phyloP scores from a whole-genome alignment of 2,797 vertebrate genomes.

The Glossophaga mutica region DNA sequence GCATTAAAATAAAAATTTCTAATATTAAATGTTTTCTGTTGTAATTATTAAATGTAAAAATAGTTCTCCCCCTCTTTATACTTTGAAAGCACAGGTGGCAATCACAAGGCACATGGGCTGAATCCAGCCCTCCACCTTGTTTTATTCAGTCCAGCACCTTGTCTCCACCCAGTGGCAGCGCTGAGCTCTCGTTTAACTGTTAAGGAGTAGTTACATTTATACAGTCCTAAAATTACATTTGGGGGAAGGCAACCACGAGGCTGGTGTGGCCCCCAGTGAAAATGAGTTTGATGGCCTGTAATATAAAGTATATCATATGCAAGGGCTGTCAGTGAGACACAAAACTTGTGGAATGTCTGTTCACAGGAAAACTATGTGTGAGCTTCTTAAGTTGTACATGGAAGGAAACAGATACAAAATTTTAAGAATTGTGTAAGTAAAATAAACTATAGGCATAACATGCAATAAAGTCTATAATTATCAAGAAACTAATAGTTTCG shows the following conservation, averaged over 20 bases:
- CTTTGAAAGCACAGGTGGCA: not conserved
- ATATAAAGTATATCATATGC: not conserved
- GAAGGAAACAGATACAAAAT: conserved; percentile 76
- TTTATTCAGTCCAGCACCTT: too few species aligned
- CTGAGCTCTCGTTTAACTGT: too few species aligned
- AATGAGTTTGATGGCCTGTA: too few species aligned
- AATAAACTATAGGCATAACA: conserved; percentile 81
- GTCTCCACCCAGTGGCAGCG: too few species aligned
- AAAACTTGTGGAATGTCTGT: conserved; percentile 4
- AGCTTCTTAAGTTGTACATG: conserved; percentile 69
- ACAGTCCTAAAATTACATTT: too few species aligned
- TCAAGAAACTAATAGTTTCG: conserved; percentile 83
- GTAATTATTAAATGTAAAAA: conserved; percentile 39
- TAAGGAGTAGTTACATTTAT: too few species aligned
- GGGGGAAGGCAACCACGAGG: too few species aligned
- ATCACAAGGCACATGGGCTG: too few species aligned
- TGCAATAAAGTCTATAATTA: conserved; percentile 78
- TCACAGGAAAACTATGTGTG: conserved; percentile 29
- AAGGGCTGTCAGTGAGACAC: conserved; percentile 27
- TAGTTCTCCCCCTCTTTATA: not conserved
- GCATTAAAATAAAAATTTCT: conserved; percentile 23
- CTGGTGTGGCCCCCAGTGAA: too few species aligned
- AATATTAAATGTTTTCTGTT: conserved; percentile 18
- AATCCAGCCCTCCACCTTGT: too few species aligned
- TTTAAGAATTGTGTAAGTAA: conserved; percentile 51